Conservation (phyloP, 2,113 vertebrate genomes). For the Pseudorhombus dupliciocellatus region DNA sequence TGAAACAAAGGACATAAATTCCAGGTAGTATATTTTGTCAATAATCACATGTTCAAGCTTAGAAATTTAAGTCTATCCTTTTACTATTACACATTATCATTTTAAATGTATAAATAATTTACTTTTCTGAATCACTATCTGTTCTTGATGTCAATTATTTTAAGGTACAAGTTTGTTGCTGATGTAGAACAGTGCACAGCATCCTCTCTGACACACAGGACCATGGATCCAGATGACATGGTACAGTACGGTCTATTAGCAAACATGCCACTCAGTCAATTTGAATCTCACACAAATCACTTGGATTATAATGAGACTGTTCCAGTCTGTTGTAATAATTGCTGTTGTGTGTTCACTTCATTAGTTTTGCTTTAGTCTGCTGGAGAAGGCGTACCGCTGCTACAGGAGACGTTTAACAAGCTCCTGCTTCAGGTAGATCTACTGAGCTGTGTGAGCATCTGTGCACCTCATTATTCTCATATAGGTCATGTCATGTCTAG, state of each 20-base stretch:
- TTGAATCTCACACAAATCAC: not conserved
- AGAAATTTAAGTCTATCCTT: too few species aligned
- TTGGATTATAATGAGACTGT: not conserved
- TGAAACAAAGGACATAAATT: too few species aligned
- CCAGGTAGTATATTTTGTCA: too few species aligned
- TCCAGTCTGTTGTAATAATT: not conserved
- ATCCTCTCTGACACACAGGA: not conserved
- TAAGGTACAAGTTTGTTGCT: conserved; percentile 53
- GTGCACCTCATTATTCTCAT: not conserved
- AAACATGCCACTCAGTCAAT: not conserved
- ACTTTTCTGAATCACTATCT: not conserved
- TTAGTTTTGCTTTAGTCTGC: conserved; percentile 40
- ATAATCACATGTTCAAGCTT: too few species aligned
- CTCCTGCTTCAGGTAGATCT: conserved; percentile 65
- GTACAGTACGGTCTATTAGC: conserved; percentile 22
- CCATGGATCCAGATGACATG: conserved; percentile 36
- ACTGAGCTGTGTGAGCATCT: not conserved
- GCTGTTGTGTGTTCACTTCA: conserved; percentile 14
- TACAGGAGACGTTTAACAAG: conserved; percentile 56
- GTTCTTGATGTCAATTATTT: conserved; percentile 9
- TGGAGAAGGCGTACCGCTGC: conserved; percentile 60
- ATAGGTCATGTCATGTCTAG: not conserved
- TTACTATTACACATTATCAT: too few species aligned
- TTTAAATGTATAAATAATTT: not conserved
- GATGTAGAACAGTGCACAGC: conserved; percentile 19